These are phyloP conservation scores for Orchesella cincta DNA, from an alignment of 1,140 invertebrate genomes.

Conservation along the genomic window DNA sequence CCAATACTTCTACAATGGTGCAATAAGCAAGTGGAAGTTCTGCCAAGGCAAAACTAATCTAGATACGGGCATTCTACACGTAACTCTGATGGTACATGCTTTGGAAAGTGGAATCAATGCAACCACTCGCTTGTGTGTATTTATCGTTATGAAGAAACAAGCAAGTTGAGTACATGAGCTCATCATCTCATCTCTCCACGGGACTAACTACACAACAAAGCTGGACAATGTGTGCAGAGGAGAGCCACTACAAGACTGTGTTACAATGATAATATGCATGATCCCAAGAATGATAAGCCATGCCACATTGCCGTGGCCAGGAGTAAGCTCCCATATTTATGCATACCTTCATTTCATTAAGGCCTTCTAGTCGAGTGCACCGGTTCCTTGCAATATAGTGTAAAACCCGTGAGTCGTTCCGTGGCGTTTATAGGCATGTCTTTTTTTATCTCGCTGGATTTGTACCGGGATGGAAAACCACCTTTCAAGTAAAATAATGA, in stretches of 20 bases:
- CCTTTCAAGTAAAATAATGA: too few species aligned
- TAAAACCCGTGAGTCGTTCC: background rate
- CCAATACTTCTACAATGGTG: background rate
- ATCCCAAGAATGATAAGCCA: constrained; percentile 16
- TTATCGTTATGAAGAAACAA: background rate
- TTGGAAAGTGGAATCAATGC: background rate
- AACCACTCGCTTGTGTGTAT: background rate
- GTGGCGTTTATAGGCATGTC: background rate
- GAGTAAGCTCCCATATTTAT: background rate
- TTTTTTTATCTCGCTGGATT: background rate
- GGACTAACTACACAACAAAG: background rate
- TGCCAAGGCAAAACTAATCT: constrained; percentile 7
- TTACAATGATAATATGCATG: background rate
- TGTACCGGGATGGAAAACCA: too few species aligned
- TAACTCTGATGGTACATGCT: too few species aligned
- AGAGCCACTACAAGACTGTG: background rate
- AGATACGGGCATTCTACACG: too few species aligned
- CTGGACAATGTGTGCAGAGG: background rate
- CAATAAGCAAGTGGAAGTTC: too few species aligned
- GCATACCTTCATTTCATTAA: background rate
- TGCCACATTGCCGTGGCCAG: background rate
- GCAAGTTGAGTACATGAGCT: background rate
- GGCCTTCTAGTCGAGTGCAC: background rate
- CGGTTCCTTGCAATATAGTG: background rate
- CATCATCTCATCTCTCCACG: background rate